Evolutionary conservation across 2,797 vertebrate species (phyloP).

Genomic region (Xiphorhynchus erythropygius): DNA sequence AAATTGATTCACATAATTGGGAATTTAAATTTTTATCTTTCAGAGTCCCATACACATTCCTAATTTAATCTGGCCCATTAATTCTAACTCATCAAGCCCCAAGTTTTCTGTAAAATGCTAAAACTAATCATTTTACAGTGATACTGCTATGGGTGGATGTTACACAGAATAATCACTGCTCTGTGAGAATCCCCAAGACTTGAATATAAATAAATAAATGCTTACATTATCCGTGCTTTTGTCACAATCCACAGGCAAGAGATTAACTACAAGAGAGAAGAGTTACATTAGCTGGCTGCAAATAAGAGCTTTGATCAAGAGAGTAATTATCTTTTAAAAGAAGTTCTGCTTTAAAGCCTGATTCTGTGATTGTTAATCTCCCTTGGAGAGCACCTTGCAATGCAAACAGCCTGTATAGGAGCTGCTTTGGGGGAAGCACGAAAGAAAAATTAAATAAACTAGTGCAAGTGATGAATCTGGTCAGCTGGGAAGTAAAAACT

Average conservation of each 20-base stretch:
- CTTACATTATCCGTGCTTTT: constrained; percentile 77
- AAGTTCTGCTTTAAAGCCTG: neutral
- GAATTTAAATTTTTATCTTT: constrained; percentile 42
- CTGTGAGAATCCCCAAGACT: neutral
- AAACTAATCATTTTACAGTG: neutral
- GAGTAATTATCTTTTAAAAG: neutral
- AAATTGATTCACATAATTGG: constrained; percentile 7
- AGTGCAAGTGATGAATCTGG: neutral
- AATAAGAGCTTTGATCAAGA: constrained; percentile 26
- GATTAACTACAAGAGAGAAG: constrained; percentile 75
- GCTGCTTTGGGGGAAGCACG: neutral
- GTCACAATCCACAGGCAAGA: constrained; percentile 79
- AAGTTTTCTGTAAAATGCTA: neutral
- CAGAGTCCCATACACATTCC: neutral
- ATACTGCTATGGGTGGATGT: neutral
- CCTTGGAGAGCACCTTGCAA: neutral
- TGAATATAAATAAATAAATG: constrained; percentile 29
- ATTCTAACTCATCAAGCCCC: constrained; percentile 14
- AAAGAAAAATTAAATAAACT: neutral
- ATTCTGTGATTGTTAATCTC: neutral
- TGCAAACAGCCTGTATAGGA: neutral
- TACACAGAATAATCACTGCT: constrained; percentile 7
- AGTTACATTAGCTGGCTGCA: constrained; percentile 41
- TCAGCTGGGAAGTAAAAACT: neutral
- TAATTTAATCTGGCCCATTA: constrained; percentile 24